Evolutionary conservation across 2,113 vertebrate genomes (phyloP), one percentile per base, ranked within the genome.

Genomic region (Corvus moneduloides): DNA sequence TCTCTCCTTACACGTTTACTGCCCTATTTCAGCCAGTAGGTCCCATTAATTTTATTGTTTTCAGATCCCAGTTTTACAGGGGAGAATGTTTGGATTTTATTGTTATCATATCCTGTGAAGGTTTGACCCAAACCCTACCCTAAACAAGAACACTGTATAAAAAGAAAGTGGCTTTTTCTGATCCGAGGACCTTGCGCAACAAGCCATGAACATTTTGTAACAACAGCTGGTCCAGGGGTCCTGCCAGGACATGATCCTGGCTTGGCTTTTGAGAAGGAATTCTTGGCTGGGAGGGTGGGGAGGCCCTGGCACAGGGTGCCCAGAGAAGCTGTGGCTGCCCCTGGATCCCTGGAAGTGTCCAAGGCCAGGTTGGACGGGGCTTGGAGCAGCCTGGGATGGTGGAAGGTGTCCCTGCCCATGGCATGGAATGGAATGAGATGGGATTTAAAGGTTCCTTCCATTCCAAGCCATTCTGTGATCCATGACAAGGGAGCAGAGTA

Each of bases 301-400:
- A 67, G 27, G 35, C 6, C 13, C 8, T 71, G 63, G 79, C 43
- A 69, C 56, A 56, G 32, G 2, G 0, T 83, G 17, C 6, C 20
- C 10, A 5, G 48, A 55, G 71, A 62, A 69, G 30, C 18, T 69
- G 48, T 24, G 71, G 55, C 21, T 63, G 48, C 26, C 12, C 56
- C 41, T 83, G 67, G 17, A 49, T 62, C 41, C 17, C 48, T 69
- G 87, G 41, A 15, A 33, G 1, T 28, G 63, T 63, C 1, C 56
- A 2, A 84, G 41, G 32, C 30, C 87, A 62, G 79, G 41, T 0
- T 76, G 39, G 55, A 75, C 0, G 0, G 28, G 54, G 23, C 5
- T 61, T 75, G 62, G 62, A 41, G 41, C 63, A 32, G 0, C 15
- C 41, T 76, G 79, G 55, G 21, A 0, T 1, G 6, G 63, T 49